Base-by-base conservation (phyloP, 1,140 invertebrate species). In the Drosophila aff. region DNA sequence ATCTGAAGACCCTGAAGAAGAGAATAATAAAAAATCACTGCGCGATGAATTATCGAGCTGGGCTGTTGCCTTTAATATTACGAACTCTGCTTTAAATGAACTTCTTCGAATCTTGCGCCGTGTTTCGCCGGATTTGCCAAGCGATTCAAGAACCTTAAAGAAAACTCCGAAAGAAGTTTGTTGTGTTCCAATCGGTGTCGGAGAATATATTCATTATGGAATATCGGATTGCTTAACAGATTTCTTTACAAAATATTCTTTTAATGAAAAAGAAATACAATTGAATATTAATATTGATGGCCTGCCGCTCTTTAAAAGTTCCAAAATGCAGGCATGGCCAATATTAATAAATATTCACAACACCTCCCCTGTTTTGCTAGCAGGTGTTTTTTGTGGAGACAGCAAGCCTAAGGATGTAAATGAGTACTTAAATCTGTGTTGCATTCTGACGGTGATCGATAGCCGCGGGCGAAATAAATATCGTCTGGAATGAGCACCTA, bases 201-300 rank as follows among this genome's bases (percentile, higher is more conserved):
- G 57, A n/a, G 31, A 66, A 47, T 66, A 47, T 58, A 36, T 65
- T 2, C 50, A 57, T 38, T 38, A 55, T 65, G 40, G 50, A 46
- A 46, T 65, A 9, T 28, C 28, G 8, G 50, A 55, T 65, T 46
- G 62, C 2, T 11, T 46, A 7, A 65, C 50, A 11, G 50, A 46
- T 55, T 44, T 65, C 59, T 58, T 57, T 58, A 16, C 49, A 41
- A 47, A 58, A 2, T 58, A 15, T 44, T 36, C 62, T 13, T 58
- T 59, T 13, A 49, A 40, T 28, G 36, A 67, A 49, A 59, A 47
- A 10, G 10, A 10, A 50, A 21, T 61, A 8, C 31, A 38, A n/a
- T 13, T 33, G 8, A 67, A 58, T 60, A 31, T 50, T n/a, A 67
- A 67, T 50, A 60, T 67, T 67, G 55, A 67, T 50, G 46, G 55